Evolutionary conservation across 1,140 invertebrate species (phyloP).

Genomic region (Pachyrhynchus sulphureomaculatus): DNA sequence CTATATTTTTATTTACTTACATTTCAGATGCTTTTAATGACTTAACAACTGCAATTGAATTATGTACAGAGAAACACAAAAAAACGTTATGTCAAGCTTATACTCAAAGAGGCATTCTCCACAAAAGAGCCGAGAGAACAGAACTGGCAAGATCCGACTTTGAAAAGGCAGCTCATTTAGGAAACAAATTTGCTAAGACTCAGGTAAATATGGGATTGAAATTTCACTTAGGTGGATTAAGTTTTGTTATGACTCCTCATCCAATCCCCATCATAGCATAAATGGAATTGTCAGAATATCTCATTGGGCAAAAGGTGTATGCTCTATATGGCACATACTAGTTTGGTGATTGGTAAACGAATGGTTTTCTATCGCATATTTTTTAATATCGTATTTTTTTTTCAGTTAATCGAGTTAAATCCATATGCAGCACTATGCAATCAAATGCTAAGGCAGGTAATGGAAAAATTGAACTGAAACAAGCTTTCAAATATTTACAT

Average conservation of each 20-base stretch:
- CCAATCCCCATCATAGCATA: too few species aligned
- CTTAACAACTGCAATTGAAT: slow-evolving; percentile 68
- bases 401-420: slow-evolving; percentile 74
- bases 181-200: slow-evolving; percentile 78
- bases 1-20: too few species aligned
- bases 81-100: slow-evolving; percentile 69
- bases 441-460: slow-evolving; percentile 80
- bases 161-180: slow-evolving; percentile 68
- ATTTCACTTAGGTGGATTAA: background rate
- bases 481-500: slow-evolving; percentile 31
- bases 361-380: background rate
- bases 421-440: slow-evolving; percentile 89
- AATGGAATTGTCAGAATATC: too few species aligned
- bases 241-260: background rate
- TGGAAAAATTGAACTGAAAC: slow-evolving; percentile 49
- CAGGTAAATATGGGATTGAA: slow-evolving; percentile 55
- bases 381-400: too few species aligned
- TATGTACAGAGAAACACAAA: slow-evolving; percentile 62
- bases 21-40: slow-evolving; percentile 72
- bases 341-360: too few species aligned
- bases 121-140: slow-evolving; percentile 60
- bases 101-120: slow-evolving; percentile 78
- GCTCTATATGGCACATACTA: too few species aligned
- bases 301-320: too few species aligned
- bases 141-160: slow-evolving; percentile 74